A percentile compares a stretch with the other conserved stretches of the same genome.
Evolutionary conservation across 2,888 invertebrate genomes (phyloP).

Genomic region (Megaustenia siamemsis): DNA sequence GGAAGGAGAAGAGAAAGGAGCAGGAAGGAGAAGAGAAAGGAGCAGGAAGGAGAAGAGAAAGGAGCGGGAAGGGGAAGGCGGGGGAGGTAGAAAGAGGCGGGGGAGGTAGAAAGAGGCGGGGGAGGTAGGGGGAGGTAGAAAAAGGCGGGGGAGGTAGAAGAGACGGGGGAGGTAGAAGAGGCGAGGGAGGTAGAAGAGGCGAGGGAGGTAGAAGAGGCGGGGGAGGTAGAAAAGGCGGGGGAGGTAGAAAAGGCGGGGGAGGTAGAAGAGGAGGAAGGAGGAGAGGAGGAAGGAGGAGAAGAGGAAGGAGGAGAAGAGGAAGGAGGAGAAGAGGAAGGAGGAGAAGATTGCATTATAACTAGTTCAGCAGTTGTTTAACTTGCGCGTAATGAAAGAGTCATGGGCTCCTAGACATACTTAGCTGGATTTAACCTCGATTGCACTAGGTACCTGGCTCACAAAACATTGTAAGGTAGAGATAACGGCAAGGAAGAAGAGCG

Average conservation of each 20-base stretch:
- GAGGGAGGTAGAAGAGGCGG: background rate
- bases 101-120: background rate
- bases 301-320: background rate
- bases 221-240: conserved; percentile 26
- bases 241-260: conserved; percentile 1
- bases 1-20: background rate
- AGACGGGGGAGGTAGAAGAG: background rate
- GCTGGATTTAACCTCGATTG: too few relatives aligned
- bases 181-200: background rate
- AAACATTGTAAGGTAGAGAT: too few relatives aligned
- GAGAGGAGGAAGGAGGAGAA: conserved; percentile 27
- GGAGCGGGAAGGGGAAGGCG: background rate
- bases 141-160: background rate
- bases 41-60: background rate
- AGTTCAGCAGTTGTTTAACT: too few relatives aligned
- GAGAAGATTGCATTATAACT: too few relatives aligned
- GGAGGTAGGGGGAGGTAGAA: background rate
- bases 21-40: background rate
- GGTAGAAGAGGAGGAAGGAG: conserved; percentile 23
- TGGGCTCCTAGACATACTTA: too few relatives aligned
- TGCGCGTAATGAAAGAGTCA: too few relatives aligned
- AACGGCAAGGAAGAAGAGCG: too few relatives aligned
- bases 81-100: background rate
- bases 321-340: background rate
- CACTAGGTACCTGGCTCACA: too few relatives aligned